Conservation (phyloP, 2,797 vertebrate genomes). For the Adrianichthys oophorus region DNA sequence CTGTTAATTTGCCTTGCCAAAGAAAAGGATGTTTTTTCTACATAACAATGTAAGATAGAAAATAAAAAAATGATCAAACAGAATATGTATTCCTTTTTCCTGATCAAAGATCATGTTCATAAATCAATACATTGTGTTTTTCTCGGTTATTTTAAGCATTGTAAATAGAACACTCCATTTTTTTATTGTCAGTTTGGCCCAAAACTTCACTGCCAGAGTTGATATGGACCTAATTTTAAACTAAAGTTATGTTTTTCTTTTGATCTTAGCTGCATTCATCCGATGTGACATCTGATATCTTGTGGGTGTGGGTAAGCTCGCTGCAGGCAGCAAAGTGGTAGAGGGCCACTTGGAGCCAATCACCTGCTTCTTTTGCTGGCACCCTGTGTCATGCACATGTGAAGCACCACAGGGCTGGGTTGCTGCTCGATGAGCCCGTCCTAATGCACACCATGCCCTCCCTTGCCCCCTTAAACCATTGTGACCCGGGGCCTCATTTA, state of each 20-base stretch:
- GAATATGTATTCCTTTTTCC: background rate
- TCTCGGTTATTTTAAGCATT: background rate
- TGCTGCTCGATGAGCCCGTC: slow-evolving; percentile 51
- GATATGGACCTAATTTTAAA: slow-evolving; percentile 23
- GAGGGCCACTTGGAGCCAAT: slow-evolving; percentile 73
- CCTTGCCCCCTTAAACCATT: slow-evolving; percentile 45
- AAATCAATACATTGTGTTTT: too few species aligned
- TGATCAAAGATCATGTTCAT: too few species aligned
- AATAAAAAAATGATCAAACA: background rate
- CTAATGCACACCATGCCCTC: slow-evolving; percentile 48
- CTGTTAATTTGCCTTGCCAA: slow-evolving; percentile 4
- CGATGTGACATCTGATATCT: slow-evolving; percentile 74
- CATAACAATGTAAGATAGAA: background rate
- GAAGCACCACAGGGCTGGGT: slow-evolving; percentile 51
- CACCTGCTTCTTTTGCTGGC: slow-evolving; percentile 77
- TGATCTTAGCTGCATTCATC: slow-evolving; percentile 58
- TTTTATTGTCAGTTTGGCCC: slow-evolving; percentile 1
- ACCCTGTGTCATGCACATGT: slow-evolving; percentile 59
- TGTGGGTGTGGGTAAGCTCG: slow-evolving; percentile 43
- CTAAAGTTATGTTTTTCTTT: slow-evolving; percentile 29
- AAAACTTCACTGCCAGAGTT: slow-evolving; percentile 11
- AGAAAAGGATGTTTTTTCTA: background rate
- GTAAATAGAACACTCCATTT: background rate
- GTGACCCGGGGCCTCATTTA: background rate
- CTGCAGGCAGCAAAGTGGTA: slow-evolving; percentile 56